These are phyloP conservation scores for Megaceryle alcyon DNA, from an alignment of 2,797 vertebrate genomes.

Conservation along the genomic window DNA sequence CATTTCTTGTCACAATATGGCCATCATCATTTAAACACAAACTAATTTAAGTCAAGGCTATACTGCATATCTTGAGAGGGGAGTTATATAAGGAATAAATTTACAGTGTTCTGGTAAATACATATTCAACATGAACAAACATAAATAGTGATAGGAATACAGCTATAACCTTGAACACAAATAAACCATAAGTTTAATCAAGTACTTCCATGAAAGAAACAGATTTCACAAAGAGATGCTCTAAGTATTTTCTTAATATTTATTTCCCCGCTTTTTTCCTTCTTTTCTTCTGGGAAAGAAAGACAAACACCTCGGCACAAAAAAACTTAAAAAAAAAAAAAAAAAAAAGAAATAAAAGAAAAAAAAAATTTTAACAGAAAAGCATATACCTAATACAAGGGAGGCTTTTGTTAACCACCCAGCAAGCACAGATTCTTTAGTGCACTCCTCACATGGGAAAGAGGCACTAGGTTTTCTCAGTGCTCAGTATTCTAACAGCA, in stretches of 20 bases:
- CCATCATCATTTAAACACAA: neutral
- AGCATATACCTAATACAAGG: neutral
- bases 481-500: neutral
- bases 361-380: neutral
- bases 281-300: neutral
- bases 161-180: neutral
- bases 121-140: neutral
- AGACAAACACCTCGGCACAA: neutral
- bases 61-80: neutral
- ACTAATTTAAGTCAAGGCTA: neutral
- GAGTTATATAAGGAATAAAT: neutral
- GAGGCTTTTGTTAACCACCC: neutral
- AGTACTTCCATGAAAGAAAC: slow-evolving; percentile 1
- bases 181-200: neutral
- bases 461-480: neutral
- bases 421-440: neutral
- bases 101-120: slow-evolving; percentile 29
- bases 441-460: neutral
- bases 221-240: neutral
- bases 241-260: neutral
- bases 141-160: neutral
- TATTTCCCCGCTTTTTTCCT: neutral
- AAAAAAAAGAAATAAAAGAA: no score
- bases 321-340: neutral
- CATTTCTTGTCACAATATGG: neutral